Percentiles rank a stretch among this genome's conserved stretches.
phyloP scores from a whole-genome alignment of 37 sponge, comb jelly and placozoan genomes.

The Crambe crambe region DNA sequence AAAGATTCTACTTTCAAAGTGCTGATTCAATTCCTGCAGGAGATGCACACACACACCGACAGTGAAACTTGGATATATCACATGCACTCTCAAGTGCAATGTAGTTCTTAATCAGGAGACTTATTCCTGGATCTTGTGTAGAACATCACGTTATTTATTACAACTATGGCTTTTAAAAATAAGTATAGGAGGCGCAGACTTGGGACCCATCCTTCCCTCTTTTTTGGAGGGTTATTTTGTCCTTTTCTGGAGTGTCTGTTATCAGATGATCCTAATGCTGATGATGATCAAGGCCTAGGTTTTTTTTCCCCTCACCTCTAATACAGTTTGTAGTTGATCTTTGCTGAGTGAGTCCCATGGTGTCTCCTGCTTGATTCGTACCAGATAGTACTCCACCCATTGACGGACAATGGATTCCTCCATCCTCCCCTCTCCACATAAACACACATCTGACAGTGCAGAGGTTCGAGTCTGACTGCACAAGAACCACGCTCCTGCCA shows the following conservation, averaged over 20 bases:
- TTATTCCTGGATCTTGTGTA: too few relatives aligned
- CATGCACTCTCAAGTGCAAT: too few relatives aligned
- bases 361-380: slow-evolving; percentile 22
- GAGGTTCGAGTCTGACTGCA: slow-evolving; percentile 2
- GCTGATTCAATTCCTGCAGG: slow-evolving; percentile 26
- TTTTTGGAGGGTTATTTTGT: too few relatives aligned
- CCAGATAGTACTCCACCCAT: slow-evolving; percentile 53
- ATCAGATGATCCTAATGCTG: too few relatives aligned
- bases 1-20: slow-evolving; percentile 10
- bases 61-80: not conserved
- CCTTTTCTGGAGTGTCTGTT: too few relatives aligned
- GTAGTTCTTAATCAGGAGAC: too few relatives aligned
- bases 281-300: too few relatives aligned
- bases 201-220: too few relatives aligned
- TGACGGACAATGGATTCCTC: slow-evolving; percentile 31
- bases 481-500: slow-evolving; percentile 42
- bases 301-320: slow-evolving; percentile 3
- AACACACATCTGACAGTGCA: slow-evolving; percentile 9
- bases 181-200: too few relatives aligned
- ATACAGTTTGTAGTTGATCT: slow-evolving; percentile 4
- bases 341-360: slow-evolving; percentile 32
- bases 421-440: slow-evolving; percentile 38
- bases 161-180: too few relatives aligned
- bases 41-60: not conserved
- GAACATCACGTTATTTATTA: too few relatives aligned